These are phyloP conservation scores for Stenolophus ochropezus DNA, from an alignment of 2,888 invertebrate species.

Conservation along the genomic window DNA sequence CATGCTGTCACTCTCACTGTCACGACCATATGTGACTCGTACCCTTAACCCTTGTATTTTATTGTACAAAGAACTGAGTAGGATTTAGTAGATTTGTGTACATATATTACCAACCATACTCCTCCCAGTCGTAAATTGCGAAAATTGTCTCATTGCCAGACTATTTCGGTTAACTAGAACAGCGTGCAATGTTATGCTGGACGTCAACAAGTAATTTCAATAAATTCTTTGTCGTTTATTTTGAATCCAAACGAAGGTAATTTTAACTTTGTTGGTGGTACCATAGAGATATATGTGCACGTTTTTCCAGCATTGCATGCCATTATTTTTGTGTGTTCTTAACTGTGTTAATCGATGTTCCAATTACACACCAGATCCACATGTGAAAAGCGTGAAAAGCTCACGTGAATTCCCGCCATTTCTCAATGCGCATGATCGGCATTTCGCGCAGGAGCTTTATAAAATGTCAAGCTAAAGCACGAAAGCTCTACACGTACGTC, in stretches of 20 bases:
- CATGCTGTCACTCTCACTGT: not conserved
- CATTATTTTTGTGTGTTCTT: slow-evolving; percentile 35
- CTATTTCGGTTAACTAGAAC: slow-evolving; percentile 49
- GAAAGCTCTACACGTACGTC: slow-evolving; percentile 54
- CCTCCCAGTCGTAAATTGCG: not conserved
- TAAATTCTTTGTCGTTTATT: slow-evolving; percentile 15
- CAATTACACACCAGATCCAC: not conserved
- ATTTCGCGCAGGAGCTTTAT: slow-evolving; percentile 51
- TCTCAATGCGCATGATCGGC: slow-evolving; percentile 39
- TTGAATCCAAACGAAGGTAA: slow-evolving; percentile 27
- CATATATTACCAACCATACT: not conserved
- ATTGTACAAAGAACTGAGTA: not conserved
- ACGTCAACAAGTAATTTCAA: slow-evolving; percentile 34
- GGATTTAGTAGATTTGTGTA: not conserved
- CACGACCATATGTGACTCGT: not conserved
- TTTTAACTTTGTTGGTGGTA: slow-evolving; percentile 34
- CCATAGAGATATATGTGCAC: slow-evolving; percentile 36
- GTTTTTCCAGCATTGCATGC: slow-evolving; percentile 51
- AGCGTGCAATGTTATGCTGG: slow-evolving; percentile 6
- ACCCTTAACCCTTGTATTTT: not conserved
- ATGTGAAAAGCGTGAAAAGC: slow-evolving; percentile 36
- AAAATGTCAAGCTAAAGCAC: slow-evolving; percentile 37
- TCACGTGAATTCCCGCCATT: slow-evolving; percentile 48
- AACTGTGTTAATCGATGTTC: slow-evolving; percentile 39
- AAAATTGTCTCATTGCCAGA: slow-evolving; percentile 47